Conservation (phyloP, 2,797 vertebrate species). For the Sorex maritimensis region DNA sequence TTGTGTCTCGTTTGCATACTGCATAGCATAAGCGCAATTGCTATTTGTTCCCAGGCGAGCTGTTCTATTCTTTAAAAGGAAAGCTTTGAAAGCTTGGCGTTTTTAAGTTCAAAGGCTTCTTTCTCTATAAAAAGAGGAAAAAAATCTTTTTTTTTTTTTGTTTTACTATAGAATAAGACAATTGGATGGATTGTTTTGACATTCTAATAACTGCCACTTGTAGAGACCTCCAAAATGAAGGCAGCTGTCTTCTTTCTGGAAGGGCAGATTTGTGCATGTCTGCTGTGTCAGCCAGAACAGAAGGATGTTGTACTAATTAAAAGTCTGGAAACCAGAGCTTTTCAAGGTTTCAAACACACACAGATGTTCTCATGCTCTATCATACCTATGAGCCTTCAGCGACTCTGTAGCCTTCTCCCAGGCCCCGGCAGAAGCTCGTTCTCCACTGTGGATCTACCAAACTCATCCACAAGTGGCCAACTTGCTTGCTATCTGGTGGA, state of each 20-base stretch:
- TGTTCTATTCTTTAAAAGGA: conserved; percentile 73
- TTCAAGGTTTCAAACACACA: background rate
- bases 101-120: conserved; percentile 73
- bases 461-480: background rate
- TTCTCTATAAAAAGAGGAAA: conserved; percentile 54
- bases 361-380: background rate
- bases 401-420: conserved; percentile 6
- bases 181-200: conserved; percentile 65
- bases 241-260: conserved; percentile 58
- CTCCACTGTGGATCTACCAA: background rate
- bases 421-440: background rate
- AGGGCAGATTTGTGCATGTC: conserved; percentile 84
- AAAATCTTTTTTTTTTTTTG: background rate
- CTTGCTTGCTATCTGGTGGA: background rate
- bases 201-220: conserved; percentile 76
- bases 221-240: conserved; percentile 61
- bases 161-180: conserved; percentile 45
- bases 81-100: conserved; percentile 69
- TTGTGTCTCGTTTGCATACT: conserved; percentile 75
- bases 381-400: background rate
- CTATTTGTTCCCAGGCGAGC: conserved; percentile 75
- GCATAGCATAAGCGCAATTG: conserved; percentile 72
- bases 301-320: conserved; percentile 75
- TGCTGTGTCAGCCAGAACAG: conserved; percentile 76
- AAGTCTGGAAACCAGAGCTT: conserved; percentile 29